These are phyloP conservation scores for Himalopsyche tibetana DNA, from an alignment of 2,888 invertebrate genomes.

Conservation along the genomic window DNA sequence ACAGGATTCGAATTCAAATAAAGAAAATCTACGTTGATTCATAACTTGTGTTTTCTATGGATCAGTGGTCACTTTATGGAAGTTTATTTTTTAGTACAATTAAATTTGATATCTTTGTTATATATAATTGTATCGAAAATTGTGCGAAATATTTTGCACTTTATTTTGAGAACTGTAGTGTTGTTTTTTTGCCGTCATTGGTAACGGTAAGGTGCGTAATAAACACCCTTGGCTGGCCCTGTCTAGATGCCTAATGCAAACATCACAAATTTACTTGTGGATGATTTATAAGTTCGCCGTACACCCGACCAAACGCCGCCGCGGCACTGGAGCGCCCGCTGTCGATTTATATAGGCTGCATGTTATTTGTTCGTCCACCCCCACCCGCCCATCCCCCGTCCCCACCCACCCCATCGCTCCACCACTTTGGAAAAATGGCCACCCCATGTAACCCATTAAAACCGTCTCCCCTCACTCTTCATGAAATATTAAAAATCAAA, in stretches of 20 bases:
- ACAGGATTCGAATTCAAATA: too few relatives aligned
- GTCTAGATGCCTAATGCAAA: constrained; percentile 63
- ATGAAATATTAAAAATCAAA: constrained; percentile 79
- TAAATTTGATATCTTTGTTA: too few relatives aligned
- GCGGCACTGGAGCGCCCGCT: constrained; percentile 52
- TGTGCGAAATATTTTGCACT: too few relatives aligned
- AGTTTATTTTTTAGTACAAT: too few relatives aligned
- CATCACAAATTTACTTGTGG: constrained; percentile 65
- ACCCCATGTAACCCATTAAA: constrained; percentile 72
- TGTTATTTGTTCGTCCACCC: constrained; percentile 62
- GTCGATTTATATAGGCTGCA: constrained; percentile 64
- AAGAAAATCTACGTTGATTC: too few relatives aligned
- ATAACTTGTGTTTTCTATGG: too few relatives aligned
- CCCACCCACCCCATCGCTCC: constrained; percentile 33
- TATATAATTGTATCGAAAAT: too few relatives aligned
- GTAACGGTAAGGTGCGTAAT: too few relatives aligned
- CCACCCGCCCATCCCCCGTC: neutral
- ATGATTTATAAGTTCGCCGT: constrained; percentile 64
- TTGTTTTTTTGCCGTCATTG: too few relatives aligned
- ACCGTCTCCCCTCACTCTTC: constrained; percentile 76
- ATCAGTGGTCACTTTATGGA: too few relatives aligned
- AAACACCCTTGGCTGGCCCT: constrained; percentile 11
- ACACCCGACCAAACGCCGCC: constrained; percentile 50
- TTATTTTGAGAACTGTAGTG: too few relatives aligned
- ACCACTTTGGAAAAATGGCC: constrained; percentile 65